Evolutionary conservation across 2,888 invertebrate species (phyloP).

Genomic region (Hartigia nigra): DNA sequence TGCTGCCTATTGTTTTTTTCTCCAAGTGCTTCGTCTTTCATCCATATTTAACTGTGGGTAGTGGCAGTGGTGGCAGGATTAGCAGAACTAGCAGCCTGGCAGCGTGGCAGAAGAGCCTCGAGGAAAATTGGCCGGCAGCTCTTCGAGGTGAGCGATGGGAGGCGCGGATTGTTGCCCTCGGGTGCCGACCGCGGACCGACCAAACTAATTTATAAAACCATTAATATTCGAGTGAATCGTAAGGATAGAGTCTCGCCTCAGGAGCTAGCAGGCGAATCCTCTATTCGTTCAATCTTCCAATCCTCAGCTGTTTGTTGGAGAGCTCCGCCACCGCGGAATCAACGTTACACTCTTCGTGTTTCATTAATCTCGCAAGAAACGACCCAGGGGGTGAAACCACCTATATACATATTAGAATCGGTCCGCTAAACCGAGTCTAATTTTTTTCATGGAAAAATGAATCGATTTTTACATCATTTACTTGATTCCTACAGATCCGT

Average conservation of each 20-base stretch:
- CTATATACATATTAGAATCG: not conserved
- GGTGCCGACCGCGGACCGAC: conserved; percentile 24
- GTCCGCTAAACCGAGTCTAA: not conserved
- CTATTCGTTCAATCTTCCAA: not conserved
- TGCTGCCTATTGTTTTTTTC: not conserved
- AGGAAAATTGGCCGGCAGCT: conserved; percentile 15
- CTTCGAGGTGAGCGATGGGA: conserved; percentile 35
- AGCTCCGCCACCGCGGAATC: not conserved
- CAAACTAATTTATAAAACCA: conserved; percentile 42
- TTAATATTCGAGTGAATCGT: conserved; percentile 30
- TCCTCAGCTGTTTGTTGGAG: not conserved
- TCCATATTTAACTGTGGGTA: conserved; percentile 7
- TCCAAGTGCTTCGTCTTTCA: not conserved
- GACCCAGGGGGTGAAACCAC: not conserved
- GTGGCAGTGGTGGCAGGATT: not conserved
- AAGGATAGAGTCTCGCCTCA: conserved; percentile 5
- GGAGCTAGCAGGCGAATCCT: not conserved
- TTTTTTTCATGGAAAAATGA: not conserved
- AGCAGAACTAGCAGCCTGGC: conserved; percentile 2
- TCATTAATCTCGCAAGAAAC: conserved; percentile 5
- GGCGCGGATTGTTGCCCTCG: conserved; percentile 23
- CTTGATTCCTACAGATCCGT: not conserved
- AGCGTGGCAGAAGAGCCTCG: not conserved
- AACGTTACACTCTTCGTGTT: not conserved
- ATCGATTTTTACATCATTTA: not conserved